phyloP scores from a whole-genome alignment of 1,140 invertebrate species.

The Drosophila ercepeae region DNA sequence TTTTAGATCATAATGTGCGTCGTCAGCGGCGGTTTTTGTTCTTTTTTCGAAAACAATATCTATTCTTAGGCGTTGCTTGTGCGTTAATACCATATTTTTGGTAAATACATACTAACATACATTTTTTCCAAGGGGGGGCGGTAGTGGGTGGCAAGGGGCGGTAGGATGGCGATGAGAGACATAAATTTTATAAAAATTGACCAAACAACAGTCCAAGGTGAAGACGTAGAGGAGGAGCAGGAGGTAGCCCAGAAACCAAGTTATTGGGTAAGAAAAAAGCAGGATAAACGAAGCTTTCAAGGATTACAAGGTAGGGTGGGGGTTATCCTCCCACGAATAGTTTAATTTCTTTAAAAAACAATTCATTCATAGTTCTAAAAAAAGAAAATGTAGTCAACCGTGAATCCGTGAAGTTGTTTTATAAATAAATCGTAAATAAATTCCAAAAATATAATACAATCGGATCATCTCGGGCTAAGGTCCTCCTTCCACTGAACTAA shows the following conservation, averaged over 20 bases:
- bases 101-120: conserved; percentile 72
- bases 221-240: conserved; percentile 3
- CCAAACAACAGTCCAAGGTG: conserved; percentile 31
- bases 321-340: background rate
- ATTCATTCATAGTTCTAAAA: background rate
- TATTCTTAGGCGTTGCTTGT: conserved; percentile 70
- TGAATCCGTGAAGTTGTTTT: too few species aligned
- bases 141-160: background rate
- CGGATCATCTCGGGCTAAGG: too few species aligned
- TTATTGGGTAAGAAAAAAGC: conserved; percentile 6
- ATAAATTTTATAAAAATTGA: conserved; percentile 78
- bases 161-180: conserved; percentile 19
- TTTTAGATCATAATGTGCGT: conserved; percentile 76
- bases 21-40: conserved; percentile 67
- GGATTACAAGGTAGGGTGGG: background rate
- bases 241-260: conserved; percentile 30
- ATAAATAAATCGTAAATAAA: background rate
- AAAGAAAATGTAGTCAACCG: background rate
- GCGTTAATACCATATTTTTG: conserved; percentile 80
- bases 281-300: background rate
- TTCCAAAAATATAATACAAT: background rate
- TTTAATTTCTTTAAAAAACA: background rate
- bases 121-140: conserved; percentile 13
- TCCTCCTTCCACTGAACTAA: too few species aligned
- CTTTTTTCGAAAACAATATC: conserved; percentile 76